Percentiles rank a stretch among this genome's conserved stretches.
Conservation (phyloP, 2,888 invertebrate species). For the Ptilodon capucinus region DNA sequence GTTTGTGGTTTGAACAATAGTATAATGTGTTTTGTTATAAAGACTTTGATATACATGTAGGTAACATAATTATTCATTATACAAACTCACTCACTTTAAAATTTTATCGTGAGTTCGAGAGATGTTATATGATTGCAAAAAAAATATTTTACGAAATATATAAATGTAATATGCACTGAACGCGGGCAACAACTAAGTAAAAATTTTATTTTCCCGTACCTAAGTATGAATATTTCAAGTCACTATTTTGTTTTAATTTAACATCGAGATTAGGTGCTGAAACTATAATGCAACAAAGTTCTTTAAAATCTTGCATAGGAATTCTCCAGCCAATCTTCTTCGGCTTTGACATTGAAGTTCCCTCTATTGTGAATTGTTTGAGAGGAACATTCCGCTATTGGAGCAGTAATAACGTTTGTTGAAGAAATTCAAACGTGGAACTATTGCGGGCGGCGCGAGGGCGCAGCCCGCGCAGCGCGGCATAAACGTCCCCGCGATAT, state of each 20-base stretch:
- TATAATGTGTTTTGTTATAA: neutral
- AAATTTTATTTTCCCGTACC: no score
- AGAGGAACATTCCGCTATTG: constrained; percentile 67
- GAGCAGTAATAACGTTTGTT: constrained; percentile 76
- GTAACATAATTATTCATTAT: no score
- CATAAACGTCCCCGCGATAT: constrained; percentile 53
- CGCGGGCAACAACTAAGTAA: no score
- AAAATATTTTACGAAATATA: no score
- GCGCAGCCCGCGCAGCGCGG: constrained; percentile 46
- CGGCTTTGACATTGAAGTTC: constrained; percentile 71
- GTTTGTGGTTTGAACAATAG: neutral
- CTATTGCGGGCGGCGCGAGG: constrained; percentile 58
- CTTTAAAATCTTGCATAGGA: constrained; percentile 50
- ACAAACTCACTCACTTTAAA: no score
- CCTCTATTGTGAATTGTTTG: constrained; percentile 74
- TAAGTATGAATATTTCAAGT: no score
- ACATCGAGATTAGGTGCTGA: neutral
- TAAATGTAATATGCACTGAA: no score
- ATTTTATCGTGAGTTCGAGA: no score
- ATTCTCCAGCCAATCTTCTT: constrained; percentile 60
- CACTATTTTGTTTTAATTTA: neutral
- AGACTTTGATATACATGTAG: neutral
- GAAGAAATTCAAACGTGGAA: constrained; percentile 75
- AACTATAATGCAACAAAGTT: constrained; percentile 12
- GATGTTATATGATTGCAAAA: no score